These are phyloP conservation scores for Ramazzottius varieornatus DNA, from an alignment of 2,888 invertebrate genomes.

Conservation along the genomic window DNA sequence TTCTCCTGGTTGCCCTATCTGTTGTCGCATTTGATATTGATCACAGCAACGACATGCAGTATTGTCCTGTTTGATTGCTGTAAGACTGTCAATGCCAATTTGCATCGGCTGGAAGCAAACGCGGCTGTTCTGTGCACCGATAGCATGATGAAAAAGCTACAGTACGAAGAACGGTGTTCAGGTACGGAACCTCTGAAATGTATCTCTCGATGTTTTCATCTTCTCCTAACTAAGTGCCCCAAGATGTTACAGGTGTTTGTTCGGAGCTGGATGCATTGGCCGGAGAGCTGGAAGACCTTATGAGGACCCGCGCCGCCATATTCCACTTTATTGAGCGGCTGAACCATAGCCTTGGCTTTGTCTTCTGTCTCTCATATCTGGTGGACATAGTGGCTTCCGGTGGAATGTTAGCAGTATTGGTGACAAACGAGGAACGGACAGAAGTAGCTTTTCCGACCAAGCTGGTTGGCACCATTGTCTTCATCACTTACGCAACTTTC, in stretches of 20 bases:
- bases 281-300: background rate
- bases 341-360: background rate
- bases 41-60: background rate
- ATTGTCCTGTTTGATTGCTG: background rate
- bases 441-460: background rate
- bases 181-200: no score
- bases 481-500: background rate
- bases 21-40: background rate
- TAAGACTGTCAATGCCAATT: background rate
- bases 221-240: no score
- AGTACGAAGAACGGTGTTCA: no score
- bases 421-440: background rate
- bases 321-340: background rate
- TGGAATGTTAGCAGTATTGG: background rate
- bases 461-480: background rate
- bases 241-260: background rate
- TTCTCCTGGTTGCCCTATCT: background rate
- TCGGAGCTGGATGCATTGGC: background rate
- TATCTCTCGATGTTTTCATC: no score
- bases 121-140: no score
- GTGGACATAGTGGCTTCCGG: background rate
- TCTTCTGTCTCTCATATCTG: background rate
- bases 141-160: no score
- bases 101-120: background rate
- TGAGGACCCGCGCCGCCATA: background rate